Evolutionary conservation across 2,888 invertebrate genomes (phyloP).

Genomic region (Ochropleura plecta): DNA sequence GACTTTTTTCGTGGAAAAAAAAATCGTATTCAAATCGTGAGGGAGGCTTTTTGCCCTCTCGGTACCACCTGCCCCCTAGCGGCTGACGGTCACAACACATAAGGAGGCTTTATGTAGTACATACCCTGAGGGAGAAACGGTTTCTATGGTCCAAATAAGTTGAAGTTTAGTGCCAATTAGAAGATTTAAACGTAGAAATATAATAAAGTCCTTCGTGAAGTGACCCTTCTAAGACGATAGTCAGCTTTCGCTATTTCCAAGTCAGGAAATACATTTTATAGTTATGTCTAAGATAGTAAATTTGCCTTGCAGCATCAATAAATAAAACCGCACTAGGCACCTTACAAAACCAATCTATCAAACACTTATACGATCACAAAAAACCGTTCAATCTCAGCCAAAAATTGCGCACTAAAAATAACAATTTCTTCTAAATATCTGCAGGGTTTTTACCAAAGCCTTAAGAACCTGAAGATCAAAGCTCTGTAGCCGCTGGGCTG

Average conservation of each 20-base stretch:
- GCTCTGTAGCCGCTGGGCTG: slow-evolving; percentile 54
- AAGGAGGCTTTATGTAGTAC: slow-evolving; percentile 52
- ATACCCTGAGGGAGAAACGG: slow-evolving; percentile 16
- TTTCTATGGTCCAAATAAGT: neutral
- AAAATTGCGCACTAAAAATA: slow-evolving; percentile 62
- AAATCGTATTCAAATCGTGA: slow-evolving; percentile 82
- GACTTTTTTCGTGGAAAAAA: slow-evolving; percentile 68
- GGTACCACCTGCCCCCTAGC: slow-evolving; percentile 75
- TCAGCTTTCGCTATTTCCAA: neutral
- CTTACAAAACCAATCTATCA: neutral
- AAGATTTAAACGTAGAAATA: neutral
- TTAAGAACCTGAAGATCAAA: slow-evolving; percentile 58
- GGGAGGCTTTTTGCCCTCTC: slow-evolving; percentile 77
- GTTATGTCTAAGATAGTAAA: neutral
- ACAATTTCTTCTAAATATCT: slow-evolving; percentile 56
- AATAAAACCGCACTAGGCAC: neutral
- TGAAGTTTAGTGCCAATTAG: neutral
- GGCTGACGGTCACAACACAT: slow-evolving; percentile 64
- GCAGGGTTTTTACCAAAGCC: slow-evolving; percentile 42
- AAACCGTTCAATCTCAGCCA: slow-evolving; percentile 10
- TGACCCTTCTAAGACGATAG: neutral
- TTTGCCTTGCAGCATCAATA: slow-evolving; percentile 16
- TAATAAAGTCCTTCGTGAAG: neutral
- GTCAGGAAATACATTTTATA: neutral
- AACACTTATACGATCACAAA: slow-evolving; percentile 15